Evolutionary conservation across 2,797 vertebrate species (phyloP), one percentile per base, ranked within the genome.

Genomic region (Schizothorax lantsangensis): DNA sequence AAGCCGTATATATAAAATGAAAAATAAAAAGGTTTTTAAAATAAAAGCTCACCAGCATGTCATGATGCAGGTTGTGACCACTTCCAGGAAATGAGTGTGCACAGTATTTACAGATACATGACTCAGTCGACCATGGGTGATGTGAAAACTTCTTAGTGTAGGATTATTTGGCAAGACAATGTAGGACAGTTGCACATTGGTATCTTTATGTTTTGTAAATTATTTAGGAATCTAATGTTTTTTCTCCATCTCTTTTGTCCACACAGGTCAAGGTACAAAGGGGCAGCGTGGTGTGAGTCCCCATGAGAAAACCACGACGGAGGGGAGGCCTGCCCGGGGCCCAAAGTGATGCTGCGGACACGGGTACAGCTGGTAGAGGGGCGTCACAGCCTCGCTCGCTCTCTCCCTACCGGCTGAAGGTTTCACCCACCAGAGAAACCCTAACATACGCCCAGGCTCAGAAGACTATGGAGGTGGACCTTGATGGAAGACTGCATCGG

Each of bases 221-320:
- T 14, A 19, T 33, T 54, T 26, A 12, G 12, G 54, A 54, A 45
- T 73, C 68, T 57, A 45, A 74, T 64, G 14, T 59, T 52, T 64
- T 15, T 23, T 64, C 40, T 49, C 40, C 36, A 23, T 52, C 11
- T 62, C 15, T 19, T 74, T 84, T 69, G 85, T 82, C 54, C 30
- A 15, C 91, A 49, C 85, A 86, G 91, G 73, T 85, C 71, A 87
- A 91, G 88, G 81, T 87, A 92, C 91, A 90, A 38, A 89, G 88
- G 89, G 88, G 91, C 91, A 88, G 88, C 88, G 90, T 93, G 73
- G 92, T 91, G 72, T 86, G 91, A 91, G 92, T 91, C 93, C 91
- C 93, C 89, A 99, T 99, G 98, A 97, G 97, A 97, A 99, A 98
- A 91, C 97, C 97, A 91, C 97, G 97, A 84, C 96, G 96, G 93